Conservation (phyloP, 2,113 vertebrate genomes). For the Hypanus sabinus region DNA sequence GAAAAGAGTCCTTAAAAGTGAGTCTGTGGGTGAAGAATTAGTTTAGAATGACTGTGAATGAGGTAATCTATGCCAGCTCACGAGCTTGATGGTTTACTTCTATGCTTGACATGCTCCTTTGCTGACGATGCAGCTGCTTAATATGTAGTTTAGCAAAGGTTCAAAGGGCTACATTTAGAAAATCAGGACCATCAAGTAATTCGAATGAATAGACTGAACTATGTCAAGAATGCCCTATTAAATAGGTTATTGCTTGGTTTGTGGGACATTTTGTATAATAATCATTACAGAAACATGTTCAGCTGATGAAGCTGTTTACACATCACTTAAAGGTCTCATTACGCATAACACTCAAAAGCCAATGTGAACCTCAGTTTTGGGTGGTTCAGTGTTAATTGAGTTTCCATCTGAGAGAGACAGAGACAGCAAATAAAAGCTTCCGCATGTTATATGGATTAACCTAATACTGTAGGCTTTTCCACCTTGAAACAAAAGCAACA, state of each 20-base stretch:
- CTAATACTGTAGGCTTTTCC: neutral
- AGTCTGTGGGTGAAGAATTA: too few species aligned
- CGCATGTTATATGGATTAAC: neutral
- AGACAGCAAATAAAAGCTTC: neutral
- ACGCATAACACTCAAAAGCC: neutral
- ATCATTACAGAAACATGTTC: neutral
- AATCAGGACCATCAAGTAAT: neutral
- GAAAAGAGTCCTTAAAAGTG: too few species aligned
- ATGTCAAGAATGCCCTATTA: neutral
- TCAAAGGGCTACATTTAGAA: neutral
- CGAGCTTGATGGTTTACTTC: too few species aligned
- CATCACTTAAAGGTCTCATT: neutral
- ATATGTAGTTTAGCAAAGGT: neutral
- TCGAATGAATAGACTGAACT: neutral
- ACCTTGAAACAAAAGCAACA: neutral
- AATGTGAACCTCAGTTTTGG: neutral
- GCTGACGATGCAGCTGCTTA: neutral
- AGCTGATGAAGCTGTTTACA: neutral
- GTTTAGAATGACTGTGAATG: too few species aligned
- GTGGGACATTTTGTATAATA: neutral
- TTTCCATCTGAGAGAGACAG: neutral
- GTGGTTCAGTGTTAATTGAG: neutral
- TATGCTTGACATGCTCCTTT: neutral
- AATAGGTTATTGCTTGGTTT: conserved; percentile 9
- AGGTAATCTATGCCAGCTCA: too few species aligned